A percentile compares a stretch with the other conserved stretches of the same genome.
Evolutionary conservation across 2,113 vertebrate species (phyloP).

Genomic region (Enhydra lutris): DNA sequence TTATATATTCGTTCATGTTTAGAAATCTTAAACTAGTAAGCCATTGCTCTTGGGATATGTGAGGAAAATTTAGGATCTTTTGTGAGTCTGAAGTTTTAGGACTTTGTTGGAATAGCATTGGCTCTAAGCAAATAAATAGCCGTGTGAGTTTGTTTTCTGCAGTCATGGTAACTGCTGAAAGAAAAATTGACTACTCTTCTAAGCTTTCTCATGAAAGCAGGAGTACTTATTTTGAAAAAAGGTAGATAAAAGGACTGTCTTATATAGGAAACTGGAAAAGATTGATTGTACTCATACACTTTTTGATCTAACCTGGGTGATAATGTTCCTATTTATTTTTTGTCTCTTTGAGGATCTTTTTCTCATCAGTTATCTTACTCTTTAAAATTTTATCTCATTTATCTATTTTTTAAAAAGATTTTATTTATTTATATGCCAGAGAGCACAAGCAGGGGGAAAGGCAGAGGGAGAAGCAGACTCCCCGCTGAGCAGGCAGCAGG

Average conservation of each 20-base stretch:
- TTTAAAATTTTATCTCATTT: not conserved
- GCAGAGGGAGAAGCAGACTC: no score
- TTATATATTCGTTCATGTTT: not conserved
- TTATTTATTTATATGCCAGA: no score
- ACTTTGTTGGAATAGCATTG: conserved; percentile 27
- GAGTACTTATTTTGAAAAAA: not conserved
- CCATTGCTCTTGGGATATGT: conserved; percentile 31
- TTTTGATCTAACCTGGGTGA: not conserved
- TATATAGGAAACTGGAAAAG: conserved; percentile 36
- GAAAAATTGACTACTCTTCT: conserved; percentile 13
- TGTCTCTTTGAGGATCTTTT: not conserved
- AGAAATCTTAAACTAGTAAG: conserved; percentile 29
- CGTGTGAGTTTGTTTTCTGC: conserved; percentile 57
- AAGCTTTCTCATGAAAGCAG: conserved; percentile 45
- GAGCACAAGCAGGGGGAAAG: no score
- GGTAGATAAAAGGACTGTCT: not conserved
- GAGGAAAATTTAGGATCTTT: conserved; percentile 35
- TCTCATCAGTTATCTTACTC: not conserved
- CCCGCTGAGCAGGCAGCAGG: no score
- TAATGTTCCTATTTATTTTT: conserved; percentile 8
- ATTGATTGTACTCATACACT: not conserved
- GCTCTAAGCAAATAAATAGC: conserved; percentile 36
- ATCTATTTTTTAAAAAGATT: not conserved
- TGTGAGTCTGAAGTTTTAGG: conserved; percentile 43
- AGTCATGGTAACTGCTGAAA: conserved; percentile 59